Evolutionary conservation across 2,888 invertebrate species (phyloP).

Genomic region (Chrysotoxum bicinctum): DNA sequence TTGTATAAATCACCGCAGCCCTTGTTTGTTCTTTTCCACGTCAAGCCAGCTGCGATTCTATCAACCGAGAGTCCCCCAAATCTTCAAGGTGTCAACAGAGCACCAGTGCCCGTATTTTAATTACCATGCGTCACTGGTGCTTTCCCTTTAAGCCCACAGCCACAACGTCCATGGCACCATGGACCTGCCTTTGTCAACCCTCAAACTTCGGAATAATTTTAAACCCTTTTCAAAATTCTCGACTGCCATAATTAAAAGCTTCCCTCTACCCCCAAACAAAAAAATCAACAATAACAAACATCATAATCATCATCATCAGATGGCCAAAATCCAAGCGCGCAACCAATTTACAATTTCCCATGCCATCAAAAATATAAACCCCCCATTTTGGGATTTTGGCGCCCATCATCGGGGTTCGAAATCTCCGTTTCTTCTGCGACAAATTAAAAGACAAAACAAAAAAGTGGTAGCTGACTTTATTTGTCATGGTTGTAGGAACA

Average conservation of each 20-base stretch:
- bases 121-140: conserved; percentile 37
- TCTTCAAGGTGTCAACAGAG: conserved; percentile 21
- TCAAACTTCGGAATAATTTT: conserved; percentile 5
- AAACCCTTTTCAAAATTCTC: conserved; percentile 63
- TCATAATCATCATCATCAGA: conserved; percentile 44
- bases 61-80: not conserved
- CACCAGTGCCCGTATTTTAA: conserved; percentile 27
- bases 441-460: conserved; percentile 56
- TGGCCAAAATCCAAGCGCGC: conserved; percentile 51
- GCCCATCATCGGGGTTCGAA: conserved; percentile 58
- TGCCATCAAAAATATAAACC: not conserved
- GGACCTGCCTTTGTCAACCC: not conserved
- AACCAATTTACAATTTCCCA: conserved; percentile 36
- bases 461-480: conserved; percentile 47
- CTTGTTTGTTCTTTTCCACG: not conserved
- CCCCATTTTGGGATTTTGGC: conserved; percentile 46
- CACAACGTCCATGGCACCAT: not conserved
- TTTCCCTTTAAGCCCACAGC: not conserved
- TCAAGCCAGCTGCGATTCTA: not conserved
- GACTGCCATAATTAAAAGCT: conserved; percentile 60
- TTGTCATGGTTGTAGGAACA: conserved; percentile 60
- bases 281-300: conserved; percentile 40
- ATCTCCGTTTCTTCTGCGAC: conserved; percentile 56
- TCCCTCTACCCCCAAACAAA: not conserved
- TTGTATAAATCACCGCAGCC: not conserved